A percentile compares a stretch with the other conserved stretches of the same genome.
Evolutionary conservation across 2,888 invertebrate genomes (phyloP).

Genomic region (Drosophila fulvimacula): DNA sequence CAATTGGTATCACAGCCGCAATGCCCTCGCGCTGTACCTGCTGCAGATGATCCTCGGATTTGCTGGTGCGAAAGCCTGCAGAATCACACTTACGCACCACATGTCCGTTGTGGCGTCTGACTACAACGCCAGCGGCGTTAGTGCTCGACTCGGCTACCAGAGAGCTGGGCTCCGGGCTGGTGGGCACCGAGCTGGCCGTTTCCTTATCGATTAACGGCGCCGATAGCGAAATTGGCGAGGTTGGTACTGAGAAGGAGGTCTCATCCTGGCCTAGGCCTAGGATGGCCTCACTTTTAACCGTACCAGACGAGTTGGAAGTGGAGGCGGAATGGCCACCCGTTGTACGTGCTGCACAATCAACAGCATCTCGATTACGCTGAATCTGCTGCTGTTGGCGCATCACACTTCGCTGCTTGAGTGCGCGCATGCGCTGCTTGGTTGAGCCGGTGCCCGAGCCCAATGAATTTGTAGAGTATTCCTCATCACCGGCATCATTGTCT

Average conservation of each 20-base stretch:
- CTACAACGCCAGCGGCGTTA: conserved; percentile 85
- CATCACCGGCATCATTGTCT: conserved; percentile 77
- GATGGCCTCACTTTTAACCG: conserved; percentile 83
- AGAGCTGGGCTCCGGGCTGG: conserved; percentile 87
- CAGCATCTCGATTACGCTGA: conserved; percentile 70
- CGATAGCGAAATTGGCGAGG: conserved; percentile 85
- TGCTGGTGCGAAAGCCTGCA: conserved; percentile 93
- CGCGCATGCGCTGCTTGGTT: conserved; percentile 78
- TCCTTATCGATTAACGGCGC: conserved; percentile 85
- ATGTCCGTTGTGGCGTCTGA: conserved; percentile 85
- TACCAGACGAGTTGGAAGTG: conserved; percentile 83
- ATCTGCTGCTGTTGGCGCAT: conserved; percentile 63
- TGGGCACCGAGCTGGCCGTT: conserved; percentile 88
- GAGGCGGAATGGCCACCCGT: conserved; percentile 52
- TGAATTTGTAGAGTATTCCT: conserved; percentile 80
- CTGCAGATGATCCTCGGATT: conserved; percentile 96
- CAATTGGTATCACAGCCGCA: conserved; percentile 93
- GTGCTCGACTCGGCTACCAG: conserved; percentile 81
- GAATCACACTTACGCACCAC: conserved; percentile 86
- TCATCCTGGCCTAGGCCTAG: conserved; percentile 78
- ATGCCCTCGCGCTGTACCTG: conserved; percentile 87
- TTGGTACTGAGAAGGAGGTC: conserved; percentile 85
- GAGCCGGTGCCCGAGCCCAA: conserved; percentile 77
- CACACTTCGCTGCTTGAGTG: conserved; percentile 76
- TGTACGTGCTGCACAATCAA: conserved; percentile 67